phyloP scores from a whole-genome alignment of 92 coral and sea anemone species.

The Nematostella vectensis region DNA sequence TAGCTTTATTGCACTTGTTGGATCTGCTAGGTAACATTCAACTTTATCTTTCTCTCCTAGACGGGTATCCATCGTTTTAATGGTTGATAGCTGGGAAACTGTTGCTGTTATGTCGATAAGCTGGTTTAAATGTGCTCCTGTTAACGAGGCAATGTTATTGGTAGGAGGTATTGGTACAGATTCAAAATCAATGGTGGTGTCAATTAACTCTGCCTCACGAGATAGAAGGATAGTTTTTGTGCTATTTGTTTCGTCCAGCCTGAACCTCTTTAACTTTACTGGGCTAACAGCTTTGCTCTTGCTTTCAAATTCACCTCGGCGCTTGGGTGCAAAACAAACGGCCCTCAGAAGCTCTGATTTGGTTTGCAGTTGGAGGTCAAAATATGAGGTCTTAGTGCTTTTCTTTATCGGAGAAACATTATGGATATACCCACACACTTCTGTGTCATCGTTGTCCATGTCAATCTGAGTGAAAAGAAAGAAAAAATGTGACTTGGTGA shows the following conservation, averaged over 20 bases:
- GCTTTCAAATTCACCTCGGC: background rate
- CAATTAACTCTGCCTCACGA: too few relatives aligned
- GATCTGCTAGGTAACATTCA: slow-evolving; percentile 19
- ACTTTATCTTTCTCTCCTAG: slow-evolving; percentile 14
- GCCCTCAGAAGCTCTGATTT: background rate
- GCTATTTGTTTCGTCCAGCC: slow-evolving; percentile 5
- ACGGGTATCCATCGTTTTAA: slow-evolving; percentile 13
- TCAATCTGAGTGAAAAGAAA: too few relatives aligned
- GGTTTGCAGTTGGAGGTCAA: background rate
- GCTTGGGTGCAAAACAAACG: background rate
- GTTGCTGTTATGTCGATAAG: slow-evolving; percentile 10
- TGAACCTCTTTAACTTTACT: background rate
- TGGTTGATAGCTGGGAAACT: slow-evolving; percentile 13
- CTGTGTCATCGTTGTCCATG: background rate
- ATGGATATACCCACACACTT: background rate
- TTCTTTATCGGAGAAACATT: background rate
- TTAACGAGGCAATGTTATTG: slow-evolving; percentile 13
- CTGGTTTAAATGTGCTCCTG: slow-evolving; percentile 27
- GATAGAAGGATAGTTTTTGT: background rate
- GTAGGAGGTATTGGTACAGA: slow-evolving; percentile 16
- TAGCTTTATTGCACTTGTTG: slow-evolving; percentile 8
- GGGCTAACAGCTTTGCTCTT: background rate
- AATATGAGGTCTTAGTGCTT: background rate
- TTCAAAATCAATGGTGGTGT: too few relatives aligned
- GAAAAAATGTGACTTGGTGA: too few relatives aligned